Evolutionary conservation across 2,888 invertebrate species (phyloP).

Genomic region (Eupeodes latifasciatus): DNA sequence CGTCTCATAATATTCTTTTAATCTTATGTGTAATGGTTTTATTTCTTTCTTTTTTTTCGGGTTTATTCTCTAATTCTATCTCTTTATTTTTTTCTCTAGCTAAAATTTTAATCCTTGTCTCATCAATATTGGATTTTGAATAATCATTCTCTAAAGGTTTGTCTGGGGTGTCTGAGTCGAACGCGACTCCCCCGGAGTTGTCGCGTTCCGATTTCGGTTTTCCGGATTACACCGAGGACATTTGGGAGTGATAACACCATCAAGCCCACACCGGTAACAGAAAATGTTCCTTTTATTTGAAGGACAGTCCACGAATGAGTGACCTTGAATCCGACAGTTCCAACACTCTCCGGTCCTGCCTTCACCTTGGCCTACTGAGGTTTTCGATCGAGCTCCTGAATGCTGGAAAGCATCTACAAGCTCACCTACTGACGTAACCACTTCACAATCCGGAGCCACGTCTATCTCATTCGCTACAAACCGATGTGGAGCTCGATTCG

Average conservation of each 20-base stretch:
- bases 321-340: neutral
- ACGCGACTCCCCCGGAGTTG: neutral
- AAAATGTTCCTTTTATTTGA: neutral
- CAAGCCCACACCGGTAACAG: constrained; percentile 2
- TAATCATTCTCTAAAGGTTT: neutral
- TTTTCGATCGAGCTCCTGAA: neutral
- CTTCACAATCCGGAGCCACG: neutral
- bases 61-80: neutral
- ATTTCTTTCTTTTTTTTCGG: neutral
- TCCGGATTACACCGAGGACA: neutral
- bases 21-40: neutral
- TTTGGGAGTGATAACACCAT: constrained; percentile 4
- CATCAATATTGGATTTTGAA: no score
- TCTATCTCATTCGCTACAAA: neutral
- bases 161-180: constrained; percentile 1
- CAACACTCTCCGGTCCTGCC: neutral
- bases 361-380: neutral
- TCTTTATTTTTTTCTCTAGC: neutral
- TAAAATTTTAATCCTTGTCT: neutral
- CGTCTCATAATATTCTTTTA: neutral
- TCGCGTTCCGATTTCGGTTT: neutral
- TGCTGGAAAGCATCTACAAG: neutral
- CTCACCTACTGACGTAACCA: neutral
- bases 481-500: neutral
- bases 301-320: neutral